Percentiles rank a stretch among this genome's conserved stretches.
phyloP scores from a whole-genome alignment of 1,140 invertebrate species.

The Caenorhabditis elegans region DNA sequence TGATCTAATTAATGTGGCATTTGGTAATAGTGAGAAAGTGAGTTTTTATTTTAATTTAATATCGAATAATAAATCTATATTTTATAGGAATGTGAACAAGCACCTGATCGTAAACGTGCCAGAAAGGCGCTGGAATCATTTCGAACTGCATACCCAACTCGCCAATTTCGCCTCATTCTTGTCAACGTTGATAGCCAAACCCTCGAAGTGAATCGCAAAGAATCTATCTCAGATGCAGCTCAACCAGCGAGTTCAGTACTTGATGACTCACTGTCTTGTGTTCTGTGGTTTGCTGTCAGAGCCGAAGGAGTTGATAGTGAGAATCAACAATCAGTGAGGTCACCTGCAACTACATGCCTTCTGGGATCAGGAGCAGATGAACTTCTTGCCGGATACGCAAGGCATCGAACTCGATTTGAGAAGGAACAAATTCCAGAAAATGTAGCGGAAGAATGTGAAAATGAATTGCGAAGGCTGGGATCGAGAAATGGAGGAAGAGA shows the following conservation, averaged over 20 bases:
- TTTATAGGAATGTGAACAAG: conserved; percentile 4
- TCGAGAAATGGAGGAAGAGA: conserved; percentile 85
- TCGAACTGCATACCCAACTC: background rate
- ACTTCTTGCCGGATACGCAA: conserved; percentile 87
- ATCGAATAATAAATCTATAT: background rate
- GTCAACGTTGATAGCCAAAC: conserved; percentile 28
- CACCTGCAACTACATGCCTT: conserved; percentile 74
- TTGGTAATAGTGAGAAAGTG: background rate
- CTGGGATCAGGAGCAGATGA: conserved; percentile 95
- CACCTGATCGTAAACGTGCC: background rate
- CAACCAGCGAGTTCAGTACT: conserved; percentile 75
- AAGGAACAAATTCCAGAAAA: background rate
- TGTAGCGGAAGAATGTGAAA: conserved; percentile 45
- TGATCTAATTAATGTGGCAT: conserved; percentile 13
- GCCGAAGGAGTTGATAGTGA: conserved; percentile 70
- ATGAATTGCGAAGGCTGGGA: conserved; percentile 49
- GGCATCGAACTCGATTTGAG: conserved; percentile 65
- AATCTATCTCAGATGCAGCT: background rate
- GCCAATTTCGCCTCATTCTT: conserved; percentile 30
- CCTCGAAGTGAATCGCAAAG: background rate
- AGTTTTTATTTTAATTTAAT: background rate
- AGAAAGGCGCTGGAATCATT: background rate
- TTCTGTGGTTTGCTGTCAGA: conserved; percentile 89
- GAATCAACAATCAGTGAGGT: background rate
- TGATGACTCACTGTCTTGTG: conserved; percentile 90